Evolutionary conservation across 2,113 vertebrate species (phyloP).

Genomic region (Sigmodon hispidus): DNA sequence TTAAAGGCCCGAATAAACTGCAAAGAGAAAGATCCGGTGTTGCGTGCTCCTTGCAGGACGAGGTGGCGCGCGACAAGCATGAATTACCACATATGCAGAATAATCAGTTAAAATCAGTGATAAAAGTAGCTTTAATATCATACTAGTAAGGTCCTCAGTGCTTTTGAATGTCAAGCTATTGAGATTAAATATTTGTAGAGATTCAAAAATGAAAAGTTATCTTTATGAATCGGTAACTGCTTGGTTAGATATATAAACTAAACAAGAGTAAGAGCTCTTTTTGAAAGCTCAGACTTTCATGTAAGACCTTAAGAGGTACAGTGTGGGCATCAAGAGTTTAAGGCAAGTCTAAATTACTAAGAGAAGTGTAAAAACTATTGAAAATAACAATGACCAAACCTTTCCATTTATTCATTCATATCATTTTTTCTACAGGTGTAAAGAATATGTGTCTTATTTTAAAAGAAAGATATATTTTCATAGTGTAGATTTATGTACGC

Average conservation of each 20-base stretch:
- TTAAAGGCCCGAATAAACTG: too few species aligned
- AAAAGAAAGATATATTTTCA: background rate
- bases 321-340: background rate
- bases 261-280: background rate
- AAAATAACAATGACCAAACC: background rate
- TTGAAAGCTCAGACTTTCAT: too few species aligned
- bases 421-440: background rate
- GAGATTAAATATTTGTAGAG: background rate
- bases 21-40: too few species aligned
- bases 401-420: background rate
- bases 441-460: background rate
- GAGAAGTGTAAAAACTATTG: background rate
- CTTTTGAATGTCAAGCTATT: background rate
- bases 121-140: background rate
- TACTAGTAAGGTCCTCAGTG: background rate
- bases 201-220: too few species aligned
- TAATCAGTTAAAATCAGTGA: background rate
- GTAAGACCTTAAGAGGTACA: too few species aligned
- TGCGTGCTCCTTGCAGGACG: too few species aligned
- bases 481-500: background rate
- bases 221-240: background rate
- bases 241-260: background rate
- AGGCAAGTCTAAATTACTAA: background rate
- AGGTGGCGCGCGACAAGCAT: too few species aligned
- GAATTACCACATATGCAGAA: background rate